Evolutionary conservation across 2,113 vertebrate species (phyloP).

Genomic region (Sphyrna mokarran): DNA sequence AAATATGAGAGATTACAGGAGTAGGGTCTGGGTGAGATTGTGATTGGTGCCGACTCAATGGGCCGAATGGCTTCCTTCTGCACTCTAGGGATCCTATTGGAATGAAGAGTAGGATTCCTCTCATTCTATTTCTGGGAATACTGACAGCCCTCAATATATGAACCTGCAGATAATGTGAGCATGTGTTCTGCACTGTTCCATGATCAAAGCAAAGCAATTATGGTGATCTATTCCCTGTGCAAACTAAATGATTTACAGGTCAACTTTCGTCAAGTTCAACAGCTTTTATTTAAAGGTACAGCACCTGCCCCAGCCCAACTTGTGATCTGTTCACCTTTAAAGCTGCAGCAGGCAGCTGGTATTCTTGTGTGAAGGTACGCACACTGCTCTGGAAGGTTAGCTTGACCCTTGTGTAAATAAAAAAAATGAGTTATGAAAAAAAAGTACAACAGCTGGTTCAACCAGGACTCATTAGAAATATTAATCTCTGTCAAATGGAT

Average conservation of each 20-base stretch:
- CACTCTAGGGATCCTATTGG: neutral
- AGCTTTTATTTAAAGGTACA: neutral
- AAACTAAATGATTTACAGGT: neutral
- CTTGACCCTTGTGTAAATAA: neutral
- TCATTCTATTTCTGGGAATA: neutral
- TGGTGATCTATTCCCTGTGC: neutral
- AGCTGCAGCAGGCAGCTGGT: neutral
- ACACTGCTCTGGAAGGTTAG: neutral
- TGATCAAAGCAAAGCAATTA: neutral
- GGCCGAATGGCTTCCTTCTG: no score
- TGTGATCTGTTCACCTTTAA: neutral
- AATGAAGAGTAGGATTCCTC: neutral
- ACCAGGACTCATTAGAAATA: neutral
- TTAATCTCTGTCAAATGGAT: neutral
- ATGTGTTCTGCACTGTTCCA: neutral
- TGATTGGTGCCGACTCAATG: no score
- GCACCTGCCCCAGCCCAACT: neutral
- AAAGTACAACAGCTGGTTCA: neutral
- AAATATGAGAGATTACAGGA: no score
- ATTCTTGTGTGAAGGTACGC: no score
- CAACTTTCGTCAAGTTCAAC: neutral
- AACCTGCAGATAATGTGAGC: neutral
- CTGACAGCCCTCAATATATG: neutral
- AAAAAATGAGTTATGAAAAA: neutral
- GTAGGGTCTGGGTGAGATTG: no score